Evolutionary conservation across 2,797 vertebrate species (phyloP).

Genomic region (Sphenopsis melanotis): DNA sequence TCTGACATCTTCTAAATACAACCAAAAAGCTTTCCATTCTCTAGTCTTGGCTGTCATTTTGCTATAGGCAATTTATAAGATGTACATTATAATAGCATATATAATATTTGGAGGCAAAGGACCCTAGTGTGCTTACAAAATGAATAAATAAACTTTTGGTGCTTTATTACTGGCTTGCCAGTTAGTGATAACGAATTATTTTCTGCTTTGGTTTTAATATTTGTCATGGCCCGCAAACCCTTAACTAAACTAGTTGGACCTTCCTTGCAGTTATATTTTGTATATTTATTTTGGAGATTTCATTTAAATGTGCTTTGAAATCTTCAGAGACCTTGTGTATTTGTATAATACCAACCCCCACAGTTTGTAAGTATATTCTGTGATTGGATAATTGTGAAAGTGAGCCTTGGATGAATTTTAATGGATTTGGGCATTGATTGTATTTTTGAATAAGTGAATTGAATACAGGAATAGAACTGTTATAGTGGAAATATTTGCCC

Average conservation of each 20-base stretch:
- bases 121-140: constrained; percentile 5
- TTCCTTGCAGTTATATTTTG: neutral
- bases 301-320: neutral
- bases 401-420: neutral
- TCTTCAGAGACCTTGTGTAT: neutral
- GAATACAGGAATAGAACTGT: neutral
- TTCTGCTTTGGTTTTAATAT: neutral
- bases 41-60: constrained; percentile 22
- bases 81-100: neutral
- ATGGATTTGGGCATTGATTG: neutral
- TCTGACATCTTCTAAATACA: neutral
- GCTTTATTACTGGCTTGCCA: neutral
- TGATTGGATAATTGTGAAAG: neutral
- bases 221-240: neutral
- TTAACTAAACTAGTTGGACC: neutral
- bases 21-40: neutral
- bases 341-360: neutral
- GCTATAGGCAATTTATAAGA: neutral
- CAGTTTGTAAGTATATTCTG: neutral
- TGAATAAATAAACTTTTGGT: neutral
- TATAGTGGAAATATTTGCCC: neutral
- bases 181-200: neutral
- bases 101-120: neutral
- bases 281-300: neutral
- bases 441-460: neutral